Evolutionary conservation across 2,888 invertebrate genomes (phyloP).

Genomic region (Ophraella communa): DNA sequence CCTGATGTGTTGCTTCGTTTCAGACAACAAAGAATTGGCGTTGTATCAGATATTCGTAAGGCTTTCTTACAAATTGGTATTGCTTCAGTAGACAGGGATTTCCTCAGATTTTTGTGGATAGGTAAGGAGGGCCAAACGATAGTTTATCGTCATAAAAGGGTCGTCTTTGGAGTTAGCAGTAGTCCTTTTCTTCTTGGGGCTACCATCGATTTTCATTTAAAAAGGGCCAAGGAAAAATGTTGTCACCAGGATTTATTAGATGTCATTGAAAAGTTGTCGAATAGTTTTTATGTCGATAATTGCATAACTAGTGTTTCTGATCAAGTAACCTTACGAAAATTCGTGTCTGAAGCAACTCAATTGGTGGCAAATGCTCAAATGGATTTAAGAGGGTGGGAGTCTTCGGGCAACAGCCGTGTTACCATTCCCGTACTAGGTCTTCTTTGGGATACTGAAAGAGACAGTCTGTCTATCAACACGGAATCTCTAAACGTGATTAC

Average conservation of each 20-base stretch:
- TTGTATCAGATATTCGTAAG: conserved; percentile 45
- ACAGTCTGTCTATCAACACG: conserved; percentile 12
- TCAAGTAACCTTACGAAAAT: too few relatives aligned
- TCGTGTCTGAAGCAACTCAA: too few relatives aligned
- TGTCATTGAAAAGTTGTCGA: too few relatives aligned
- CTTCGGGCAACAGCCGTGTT: neutral
- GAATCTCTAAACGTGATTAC: neutral
- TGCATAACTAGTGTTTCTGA: too few relatives aligned
- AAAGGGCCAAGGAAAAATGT: conserved; percentile 2
- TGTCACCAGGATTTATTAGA: too few relatives aligned
- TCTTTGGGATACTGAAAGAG: conserved; percentile 20
- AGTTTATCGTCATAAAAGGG: conserved; percentile 28
- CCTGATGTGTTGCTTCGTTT: conserved; percentile 11
- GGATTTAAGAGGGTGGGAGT: conserved; percentile 29
- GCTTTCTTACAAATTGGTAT: conserved; percentile 49
- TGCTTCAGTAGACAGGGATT: conserved; percentile 41
- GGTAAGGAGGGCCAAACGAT: conserved; percentile 17
- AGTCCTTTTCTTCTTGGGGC: conserved; percentile 35
- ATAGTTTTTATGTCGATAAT: too few relatives aligned
- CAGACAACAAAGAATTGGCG: too few relatives aligned
- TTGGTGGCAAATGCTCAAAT: neutral
- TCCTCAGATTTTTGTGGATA: conserved; percentile 45
- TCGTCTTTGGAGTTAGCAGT: conserved; percentile 28
- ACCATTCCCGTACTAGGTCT: conserved; percentile 17
- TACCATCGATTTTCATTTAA: conserved; percentile 31